A percentile compares a stretch with the other conserved stretches of the same genome.
These are phyloP conservation scores for Coreoperca whiteheadi DNA, from an alignment of 2,113 vertebrate species.

Conservation along the genomic window DNA sequence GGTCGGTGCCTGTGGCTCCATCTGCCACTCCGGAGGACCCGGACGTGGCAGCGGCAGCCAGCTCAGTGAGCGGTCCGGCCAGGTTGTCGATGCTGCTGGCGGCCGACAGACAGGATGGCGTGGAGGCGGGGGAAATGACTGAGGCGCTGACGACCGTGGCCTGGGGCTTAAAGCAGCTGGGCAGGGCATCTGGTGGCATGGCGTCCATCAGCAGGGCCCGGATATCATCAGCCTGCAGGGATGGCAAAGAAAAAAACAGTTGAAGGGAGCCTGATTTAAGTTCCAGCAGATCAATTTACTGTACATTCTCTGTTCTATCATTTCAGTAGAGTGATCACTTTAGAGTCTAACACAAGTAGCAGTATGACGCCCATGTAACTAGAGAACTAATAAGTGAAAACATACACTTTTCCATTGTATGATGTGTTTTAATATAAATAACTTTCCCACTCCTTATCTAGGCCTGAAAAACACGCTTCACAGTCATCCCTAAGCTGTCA, in stretches of 20 bases:
- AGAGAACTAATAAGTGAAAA: background rate
- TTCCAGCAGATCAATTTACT: background rate
- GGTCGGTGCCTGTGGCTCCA: slow-evolving; percentile 91
- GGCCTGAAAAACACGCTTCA: background rate
- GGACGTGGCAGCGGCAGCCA: slow-evolving; percentile 80
- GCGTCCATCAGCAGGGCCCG: slow-evolving; percentile 85
- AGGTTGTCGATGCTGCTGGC: slow-evolving; percentile 99
- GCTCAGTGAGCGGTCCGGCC: slow-evolving; percentile 89
- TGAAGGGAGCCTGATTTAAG: background rate
- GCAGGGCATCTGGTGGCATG: slow-evolving; percentile 85
- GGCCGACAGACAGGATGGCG: slow-evolving; percentile 95
- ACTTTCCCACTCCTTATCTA: background rate
- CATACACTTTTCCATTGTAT: background rate
- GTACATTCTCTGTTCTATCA: background rate
- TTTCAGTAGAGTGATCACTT: background rate
- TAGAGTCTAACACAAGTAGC: background rate
- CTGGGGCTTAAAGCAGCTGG: slow-evolving; percentile 89
- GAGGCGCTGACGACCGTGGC: slow-evolving; percentile 96
- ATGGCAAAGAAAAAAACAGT: background rate
- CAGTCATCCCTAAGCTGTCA: background rate
- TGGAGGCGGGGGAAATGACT: slow-evolving; percentile 96
- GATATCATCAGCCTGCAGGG: slow-evolving; percentile 85
- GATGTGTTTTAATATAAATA: background rate
- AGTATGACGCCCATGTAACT: background rate
- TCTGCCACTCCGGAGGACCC: slow-evolving; percentile 83